Base-by-base conservation (phyloP, 2,797 vertebrate species). In the Falco concolor region DNA sequence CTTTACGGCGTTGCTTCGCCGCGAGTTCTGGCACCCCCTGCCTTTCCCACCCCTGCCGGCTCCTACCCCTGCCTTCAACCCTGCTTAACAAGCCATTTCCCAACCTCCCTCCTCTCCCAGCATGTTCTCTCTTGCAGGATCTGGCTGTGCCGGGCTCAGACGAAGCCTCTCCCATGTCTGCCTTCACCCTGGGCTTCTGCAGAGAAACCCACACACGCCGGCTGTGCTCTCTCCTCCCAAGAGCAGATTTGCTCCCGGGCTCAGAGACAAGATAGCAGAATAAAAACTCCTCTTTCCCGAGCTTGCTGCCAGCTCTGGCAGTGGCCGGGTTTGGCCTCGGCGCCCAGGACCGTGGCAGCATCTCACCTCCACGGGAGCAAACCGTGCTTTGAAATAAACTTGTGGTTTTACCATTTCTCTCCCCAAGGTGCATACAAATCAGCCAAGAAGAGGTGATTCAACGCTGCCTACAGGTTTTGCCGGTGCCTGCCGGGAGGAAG, bases 401-500 rank as follows among this genome's bases (percentile, higher is more conserved):
- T 4, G 16, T 1, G 13, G 27, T 3, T 84, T 54, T 53, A 54
- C 53, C 7, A 11, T 47, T 84, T 87, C 32, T 84, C 63, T 70
- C 61, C 68, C 34, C 70, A 23, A 7, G 53, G 50, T 2, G 9
- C 4, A 21, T 9, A 52, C 10, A 54, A 49, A 34, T 11, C 24
- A 70, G n/a, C 27, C 78, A 75, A 64, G 70, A 11, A 36, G 56
- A 79, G 54, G 24, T 3, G 8, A 76, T 54, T 49, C 38, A 20
- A 13, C 2, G 3, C 21, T 84, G 63, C 73, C 69, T 38, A 3
- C 1, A 13, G 50, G 28, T 45, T 83, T 49, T 82, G 42, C 56
- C 70, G 44, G 74, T 5, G 36, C 84, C 38, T 83, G 96, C 98
- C 92, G 90, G 97, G 93, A 98, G 98, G 96, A 96, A 96, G 96